Evolutionary conservation across 2,888 invertebrate species (phyloP).

Genomic region (Alviniconcha strummeri): DNA sequence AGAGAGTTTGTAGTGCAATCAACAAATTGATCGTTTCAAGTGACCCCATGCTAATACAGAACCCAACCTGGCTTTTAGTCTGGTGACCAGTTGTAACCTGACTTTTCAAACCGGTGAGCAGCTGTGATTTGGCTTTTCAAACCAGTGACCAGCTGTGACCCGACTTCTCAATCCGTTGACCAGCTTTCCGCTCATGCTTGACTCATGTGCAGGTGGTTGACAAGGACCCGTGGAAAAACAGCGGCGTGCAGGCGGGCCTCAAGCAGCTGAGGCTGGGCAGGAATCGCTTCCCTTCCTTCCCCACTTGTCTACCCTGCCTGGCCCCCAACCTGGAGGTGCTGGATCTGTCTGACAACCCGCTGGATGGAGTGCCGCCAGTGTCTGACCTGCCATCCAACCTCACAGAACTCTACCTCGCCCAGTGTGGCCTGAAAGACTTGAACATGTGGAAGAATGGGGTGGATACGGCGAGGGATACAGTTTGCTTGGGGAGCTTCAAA

Average conservation of each 20-base stretch:
- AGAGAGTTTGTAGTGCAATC: too few species aligned
- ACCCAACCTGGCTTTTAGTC: too few species aligned
- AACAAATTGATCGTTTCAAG: too few species aligned
- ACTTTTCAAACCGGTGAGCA: too few species aligned
- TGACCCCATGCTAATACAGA: too few species aligned
- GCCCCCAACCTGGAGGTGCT: slow-evolving; percentile 90
- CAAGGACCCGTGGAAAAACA: slow-evolving; percentile 41
- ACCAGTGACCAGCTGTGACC: too few species aligned
- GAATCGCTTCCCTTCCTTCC: slow-evolving; percentile 91
- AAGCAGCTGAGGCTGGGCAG: slow-evolving; percentile 86
- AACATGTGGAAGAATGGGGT: slow-evolving; percentile 77
- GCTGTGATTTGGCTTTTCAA: too few species aligned
- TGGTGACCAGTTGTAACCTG: too few species aligned
- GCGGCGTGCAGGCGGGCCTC: slow-evolving; percentile 51
- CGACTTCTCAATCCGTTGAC: too few species aligned
- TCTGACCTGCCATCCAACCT: slow-evolving; percentile 91
- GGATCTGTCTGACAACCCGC: slow-evolving; percentile 92
- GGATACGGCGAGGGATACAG: slow-evolving; percentile 34
- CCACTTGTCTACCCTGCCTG: slow-evolving; percentile 90
- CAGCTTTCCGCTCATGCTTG: too few species aligned
- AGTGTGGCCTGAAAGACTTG: slow-evolving; percentile 79
- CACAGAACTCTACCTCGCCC: slow-evolving; percentile 91
- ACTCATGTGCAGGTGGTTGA: slow-evolving; percentile 36
- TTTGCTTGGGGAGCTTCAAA: slow-evolving; percentile 37
- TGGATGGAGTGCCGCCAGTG: slow-evolving; percentile 85